Evolutionary conservation across 2,888 invertebrate species (phyloP), one percentile per base, ranked within the genome.

Genomic region (Coremacera marginata): DNA sequence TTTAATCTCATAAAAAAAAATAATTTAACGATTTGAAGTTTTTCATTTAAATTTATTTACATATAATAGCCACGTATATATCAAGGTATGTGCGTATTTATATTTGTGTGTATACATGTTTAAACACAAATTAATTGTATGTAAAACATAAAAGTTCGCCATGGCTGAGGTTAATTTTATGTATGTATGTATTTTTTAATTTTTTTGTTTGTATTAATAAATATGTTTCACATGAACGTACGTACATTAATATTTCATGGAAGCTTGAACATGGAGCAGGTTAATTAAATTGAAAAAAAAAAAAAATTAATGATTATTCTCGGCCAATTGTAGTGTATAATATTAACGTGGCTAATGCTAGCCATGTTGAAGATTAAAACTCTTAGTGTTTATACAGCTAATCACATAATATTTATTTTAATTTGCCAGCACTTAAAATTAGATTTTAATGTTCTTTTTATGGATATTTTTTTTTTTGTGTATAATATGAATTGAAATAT

Each of bases 91-190:
- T 1, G 2, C 44, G 7, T 37, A 37, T 37, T 37, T 37, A 37
- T 37, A 7, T 37, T 11, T 44, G 44, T 44, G 1, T 44, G 44
- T 44, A 44, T 44, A 11, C 2, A 63, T n/a, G 63, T 63, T 34
- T 34, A 5, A 63, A 44, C 44, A 44, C 44, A 67, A 67, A 71
- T 71, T 71, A 71, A 71, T 71, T 57, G 71, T 51, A 71, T 65
- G 63, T 51, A 31, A 63, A 51, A 60, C 65, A 73, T 62, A 65
- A 51, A n/a, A 51, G 31, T 34, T 31, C 51, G 34, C 60, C 60
- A 37, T 71, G 65, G 51, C 65, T 31, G 63, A 19, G 63, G 65
- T 52, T 25, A 51, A 52, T 52, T 73, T 73, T 73, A 52, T 73
- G 65, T 9, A 11, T 49, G 51, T 63, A 49, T 9, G 44, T 34